Percentiles rank a stretch among this genome's conserved stretches.
phyloP scores from a whole-genome alignment of 2,888 invertebrate genomes.

The Ormia ochracea region DNA sequence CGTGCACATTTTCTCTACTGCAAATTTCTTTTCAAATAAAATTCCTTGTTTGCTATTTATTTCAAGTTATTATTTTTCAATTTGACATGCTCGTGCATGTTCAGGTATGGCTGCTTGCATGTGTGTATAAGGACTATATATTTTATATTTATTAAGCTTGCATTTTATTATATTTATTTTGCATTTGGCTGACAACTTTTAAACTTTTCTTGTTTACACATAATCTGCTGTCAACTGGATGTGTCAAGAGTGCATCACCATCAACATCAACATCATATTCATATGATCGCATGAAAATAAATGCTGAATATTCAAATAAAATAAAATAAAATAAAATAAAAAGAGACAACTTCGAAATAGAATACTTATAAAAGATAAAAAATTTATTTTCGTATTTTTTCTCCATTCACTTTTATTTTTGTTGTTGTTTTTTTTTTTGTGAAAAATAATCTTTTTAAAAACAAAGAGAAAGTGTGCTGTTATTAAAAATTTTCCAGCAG shows the following conservation, averaged over 20 bases:
- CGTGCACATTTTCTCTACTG: too few species aligned
- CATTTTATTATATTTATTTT: background rate
- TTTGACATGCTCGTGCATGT: too few species aligned
- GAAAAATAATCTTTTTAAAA: background rate
- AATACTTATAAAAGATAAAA: conserved; percentile 3
- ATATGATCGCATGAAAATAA: conserved; percentile 14
- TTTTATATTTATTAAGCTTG: background rate
- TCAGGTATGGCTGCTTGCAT: too few species aligned
- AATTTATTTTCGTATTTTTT: too few species aligned
- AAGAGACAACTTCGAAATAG: background rate
- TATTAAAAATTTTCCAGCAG: background rate
- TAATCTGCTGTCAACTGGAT: conserved; percentile 57
- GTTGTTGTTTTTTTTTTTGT: background rate
- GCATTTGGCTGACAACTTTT: conserved; percentile 20
- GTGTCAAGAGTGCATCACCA: conserved; percentile 58
- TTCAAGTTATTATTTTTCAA: too few species aligned
- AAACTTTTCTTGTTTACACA: conserved; percentile 55
- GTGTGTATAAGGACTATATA: too few species aligned
- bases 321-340: background rate
- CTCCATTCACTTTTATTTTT: too few species aligned
- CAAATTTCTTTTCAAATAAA: too few species aligned
- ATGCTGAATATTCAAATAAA: conserved; percentile 18
- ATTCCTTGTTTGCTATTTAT: too few species aligned
- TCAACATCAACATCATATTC: conserved; percentile 31
- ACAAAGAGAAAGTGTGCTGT: background rate